Evolutionary conservation across 2,113 vertebrate species (phyloP).

Genomic region (Crypturellus undulatus): DNA sequence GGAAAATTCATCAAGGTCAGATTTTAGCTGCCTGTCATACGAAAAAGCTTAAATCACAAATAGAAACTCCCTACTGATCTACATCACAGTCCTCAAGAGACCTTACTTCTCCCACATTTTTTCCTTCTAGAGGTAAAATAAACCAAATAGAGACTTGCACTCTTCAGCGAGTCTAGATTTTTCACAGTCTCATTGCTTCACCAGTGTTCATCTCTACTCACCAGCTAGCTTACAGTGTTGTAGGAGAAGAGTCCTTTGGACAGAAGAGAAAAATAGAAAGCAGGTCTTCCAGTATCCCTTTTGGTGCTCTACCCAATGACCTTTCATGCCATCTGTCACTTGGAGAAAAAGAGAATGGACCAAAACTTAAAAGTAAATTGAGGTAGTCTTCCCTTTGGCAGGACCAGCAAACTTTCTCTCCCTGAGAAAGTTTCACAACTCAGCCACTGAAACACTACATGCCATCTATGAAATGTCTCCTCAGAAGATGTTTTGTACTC

Average conservation of each 20-base stretch:
- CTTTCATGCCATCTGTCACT: rapidly evolving
- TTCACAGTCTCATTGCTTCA: neutral
- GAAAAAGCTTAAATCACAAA: neutral
- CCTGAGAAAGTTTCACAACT: neutral
- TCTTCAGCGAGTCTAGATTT: neutral
- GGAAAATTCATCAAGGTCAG: neutral
- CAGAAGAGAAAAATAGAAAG: neutral
- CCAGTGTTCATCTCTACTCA: neutral
- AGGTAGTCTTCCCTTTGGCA: neutral
- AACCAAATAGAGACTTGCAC: neutral
- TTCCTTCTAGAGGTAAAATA: neutral
- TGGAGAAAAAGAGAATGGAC: neutral
- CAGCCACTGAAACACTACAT: neutral
- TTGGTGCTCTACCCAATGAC: rapidly evolving
- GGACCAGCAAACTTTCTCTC: neutral
- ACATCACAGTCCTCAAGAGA: neutral
- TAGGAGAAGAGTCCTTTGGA: neutral
- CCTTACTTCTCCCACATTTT: rapidly evolving
- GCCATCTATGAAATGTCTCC: neutral
- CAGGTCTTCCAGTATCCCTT: neutral
- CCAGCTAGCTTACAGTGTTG: neutral
- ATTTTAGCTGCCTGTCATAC: neutral
- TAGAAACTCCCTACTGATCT: neutral
- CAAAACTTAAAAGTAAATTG: neutral
- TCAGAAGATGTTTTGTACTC: neutral